Conservation (phyloP, 2,797 vertebrate species). For the Dermochelys coriacea region DNA sequence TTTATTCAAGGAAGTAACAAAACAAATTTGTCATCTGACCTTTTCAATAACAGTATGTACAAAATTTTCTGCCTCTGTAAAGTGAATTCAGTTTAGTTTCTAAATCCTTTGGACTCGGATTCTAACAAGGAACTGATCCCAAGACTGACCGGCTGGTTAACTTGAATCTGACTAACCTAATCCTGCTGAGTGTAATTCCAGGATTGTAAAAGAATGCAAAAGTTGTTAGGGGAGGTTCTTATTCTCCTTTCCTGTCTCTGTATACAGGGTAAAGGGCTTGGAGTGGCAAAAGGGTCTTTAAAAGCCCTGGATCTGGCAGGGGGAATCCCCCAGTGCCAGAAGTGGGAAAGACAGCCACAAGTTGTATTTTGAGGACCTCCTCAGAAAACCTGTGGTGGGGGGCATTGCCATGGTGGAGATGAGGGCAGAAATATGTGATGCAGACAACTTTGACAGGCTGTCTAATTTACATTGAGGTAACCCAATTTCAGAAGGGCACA, state of each 20-base stretch:
- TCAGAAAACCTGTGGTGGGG: neutral
- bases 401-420: neutral
- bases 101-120: neutral
- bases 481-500: neutral
- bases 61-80: neutral
- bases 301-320: neutral
- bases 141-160: neutral
- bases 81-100: neutral
- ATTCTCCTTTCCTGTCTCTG: neutral
- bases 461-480: neutral
- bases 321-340: neutral
- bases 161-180: neutral
- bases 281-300: accelerated
- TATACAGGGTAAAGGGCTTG: neutral
- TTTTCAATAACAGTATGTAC: neutral
- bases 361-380: neutral
- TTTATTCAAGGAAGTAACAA: neutral
- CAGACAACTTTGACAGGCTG: neutral
- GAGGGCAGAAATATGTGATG: neutral
- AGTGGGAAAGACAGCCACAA: neutral
- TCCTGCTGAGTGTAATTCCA: neutral
- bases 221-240: neutral
- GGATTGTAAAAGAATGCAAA: neutral
- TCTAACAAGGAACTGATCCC: neutral
- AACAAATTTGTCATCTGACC: neutral